Base-by-base conservation (phyloP, 1,140 invertebrate genomes). In the Calliphora vicina region DNA sequence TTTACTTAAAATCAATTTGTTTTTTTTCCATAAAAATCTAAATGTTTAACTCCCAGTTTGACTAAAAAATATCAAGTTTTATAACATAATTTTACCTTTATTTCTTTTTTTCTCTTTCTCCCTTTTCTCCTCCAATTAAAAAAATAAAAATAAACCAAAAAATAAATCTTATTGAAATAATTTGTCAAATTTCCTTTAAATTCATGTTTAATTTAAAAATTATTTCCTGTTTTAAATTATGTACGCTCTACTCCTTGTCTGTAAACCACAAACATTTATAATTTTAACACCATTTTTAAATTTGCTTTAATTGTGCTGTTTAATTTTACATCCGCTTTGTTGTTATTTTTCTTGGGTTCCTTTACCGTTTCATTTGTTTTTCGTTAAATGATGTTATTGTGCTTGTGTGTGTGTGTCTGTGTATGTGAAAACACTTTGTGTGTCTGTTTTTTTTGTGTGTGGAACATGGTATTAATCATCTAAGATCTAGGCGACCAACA, bases 401-500 rank as follows among this genome's bases (percentile, higher is more conserved):
- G 10, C 35, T 13, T 61, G 8, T 80, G 72, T 82, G 3, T 80
- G 81, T 86, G 78, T 85, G 73, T 42, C 50, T 82, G 3, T 80
- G 81, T 86, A 74, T 85, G 73, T 42, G 13, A n/a, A 35, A 35
- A 35, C 35, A 35, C 1, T 35, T 35, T 82, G 1, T 80, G 73
- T 86, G 80, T 85, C 61, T 85, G 85, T 83, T 25, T 81, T 50
- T 17, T 50, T 23, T 76, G 73, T 76, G 73, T 85, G 86, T 85
- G 82, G 82, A 86, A 86, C 88, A 83, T 84, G 86, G 88, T 90
- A 90, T 90, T 90, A 90, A 89, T 90, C 85, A 86, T 87, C 85
- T 85, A 90, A 90, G 88, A 90, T 90, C 88, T 87, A 88, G 88
- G 86, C 88, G 87, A 84, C 87, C 88, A 87, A 86, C 86, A 82